Base-by-base conservation (phyloP, 2,888 invertebrate species). In the Drosophila mettleri region DNA sequence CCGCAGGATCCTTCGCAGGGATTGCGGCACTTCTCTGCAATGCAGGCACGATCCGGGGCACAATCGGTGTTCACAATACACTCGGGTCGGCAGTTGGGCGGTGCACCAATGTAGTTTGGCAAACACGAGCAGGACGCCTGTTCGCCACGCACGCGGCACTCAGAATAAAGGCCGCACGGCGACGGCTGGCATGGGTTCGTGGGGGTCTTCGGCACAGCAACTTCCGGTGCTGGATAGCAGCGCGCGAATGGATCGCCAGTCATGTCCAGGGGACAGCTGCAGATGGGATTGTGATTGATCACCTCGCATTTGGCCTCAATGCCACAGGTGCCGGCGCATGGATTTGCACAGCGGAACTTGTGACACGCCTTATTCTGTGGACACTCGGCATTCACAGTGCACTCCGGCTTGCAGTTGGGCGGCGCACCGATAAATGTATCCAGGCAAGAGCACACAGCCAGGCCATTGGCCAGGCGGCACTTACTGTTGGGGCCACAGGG, bases 401-500 rank as follows among this genome's bases (percentile, higher is more conserved):
- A 97, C 92, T 97, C 97, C 2, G 97, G 97, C 69, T 95, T 94
- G 89, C 97, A 97, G 86, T 95, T 95, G 6, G 97, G 97, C 43
- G 97, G 96, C 55, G 94, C 93, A n/a, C 97, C 97, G 53, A 95
- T 93, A 87, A 95, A 96, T 34, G 94, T 93, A 53, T 94, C 94
- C 61, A 95, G 92, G 81, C 97, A 97, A 1, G 96, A 95, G 90
- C 97, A 97, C 6, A 96, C 95, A 1, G 96, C 96, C 79, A 95
- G 94, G 12, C 94, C 94, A 86, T 96, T 96, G 3, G 94, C 90
- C 67, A 94, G 93, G 33, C 95, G 94, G 87, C 97, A 97, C 91
- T 95, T 94, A 88, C 96, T 96, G 89, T 96, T 96, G 0, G 96
- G 95, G 20, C 97, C 97, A 84, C 97, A 97, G 5, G 96, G 96